These are phyloP conservation scores for Serrognathus titanus DNA, from an alignment of 2,888 invertebrate species.

Conservation along the genomic window DNA sequence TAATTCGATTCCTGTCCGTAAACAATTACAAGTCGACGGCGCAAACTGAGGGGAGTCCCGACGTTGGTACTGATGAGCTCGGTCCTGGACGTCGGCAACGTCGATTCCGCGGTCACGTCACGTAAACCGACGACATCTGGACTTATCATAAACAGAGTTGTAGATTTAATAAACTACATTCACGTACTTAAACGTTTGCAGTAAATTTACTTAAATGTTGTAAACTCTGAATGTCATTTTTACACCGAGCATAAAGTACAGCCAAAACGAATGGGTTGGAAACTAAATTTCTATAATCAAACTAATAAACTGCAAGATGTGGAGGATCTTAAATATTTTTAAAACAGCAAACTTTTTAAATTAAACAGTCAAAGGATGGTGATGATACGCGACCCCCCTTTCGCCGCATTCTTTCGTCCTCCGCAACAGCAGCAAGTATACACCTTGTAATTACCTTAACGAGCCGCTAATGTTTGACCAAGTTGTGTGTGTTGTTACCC, in stretches of 20 bases:
- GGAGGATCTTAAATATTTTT: too few relatives aligned
- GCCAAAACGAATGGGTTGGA: too few relatives aligned
- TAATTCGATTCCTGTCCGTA: constrained; percentile 15
- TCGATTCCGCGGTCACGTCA: constrained; percentile 2
- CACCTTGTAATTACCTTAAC: not conserved
- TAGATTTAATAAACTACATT: constrained; percentile 11
- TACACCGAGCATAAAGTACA: not conserved
- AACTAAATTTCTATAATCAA: too few relatives aligned
- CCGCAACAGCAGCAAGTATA: not conserved
- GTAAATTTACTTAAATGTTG: not conserved
- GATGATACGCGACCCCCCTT: too few relatives aligned
- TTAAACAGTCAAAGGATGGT: too few relatives aligned
- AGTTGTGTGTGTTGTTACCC: not conserved
- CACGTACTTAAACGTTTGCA: not conserved
- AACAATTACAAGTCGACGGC: constrained; percentile 16
- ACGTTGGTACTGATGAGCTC: not conserved
- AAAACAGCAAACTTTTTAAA: too few relatives aligned
- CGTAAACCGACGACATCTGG: constrained; percentile 12
- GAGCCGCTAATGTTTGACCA: not conserved
- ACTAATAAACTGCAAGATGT: too few relatives aligned
- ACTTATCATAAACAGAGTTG: constrained; percentile 15
- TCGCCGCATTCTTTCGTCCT: too few relatives aligned
- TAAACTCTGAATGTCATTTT: not conserved
- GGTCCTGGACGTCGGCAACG: not conserved
- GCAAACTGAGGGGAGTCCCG: constrained; percentile 2